phyloP scores from a whole-genome alignment of 2,888 invertebrate genomes.

The Mechanitis mazaeus region DNA sequence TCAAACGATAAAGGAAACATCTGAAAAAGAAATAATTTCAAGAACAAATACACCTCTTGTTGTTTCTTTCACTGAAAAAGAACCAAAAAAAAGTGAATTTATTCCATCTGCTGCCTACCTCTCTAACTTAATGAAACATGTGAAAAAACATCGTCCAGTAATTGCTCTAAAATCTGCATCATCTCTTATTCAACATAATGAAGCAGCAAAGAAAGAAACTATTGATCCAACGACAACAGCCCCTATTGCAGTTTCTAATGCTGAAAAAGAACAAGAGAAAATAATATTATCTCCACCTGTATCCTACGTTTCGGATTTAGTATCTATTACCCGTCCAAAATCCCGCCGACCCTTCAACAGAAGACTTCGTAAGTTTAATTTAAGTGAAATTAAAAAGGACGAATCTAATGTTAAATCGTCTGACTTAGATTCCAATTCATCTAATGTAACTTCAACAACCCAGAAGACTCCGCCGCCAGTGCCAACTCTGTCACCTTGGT shows the following conservation, averaged over 20 bases:
- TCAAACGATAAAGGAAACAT: background rate
- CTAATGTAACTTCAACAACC: background rate
- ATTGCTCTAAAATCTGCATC: background rate
- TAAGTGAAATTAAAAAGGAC: conserved; percentile 30
- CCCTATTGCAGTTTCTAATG: background rate
- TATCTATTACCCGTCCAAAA: conserved; percentile 10
- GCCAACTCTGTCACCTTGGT: conserved; percentile 50
- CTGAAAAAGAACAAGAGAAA: background rate
- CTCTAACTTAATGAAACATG: conserved; percentile 12
- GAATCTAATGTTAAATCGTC: conserved; percentile 13
- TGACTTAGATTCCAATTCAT: conserved; percentile 5
- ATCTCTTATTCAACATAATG: background rate
- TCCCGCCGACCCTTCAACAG: conserved; percentile 27
- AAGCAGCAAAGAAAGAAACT: background rate
- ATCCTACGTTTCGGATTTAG: conserved; percentile 18
- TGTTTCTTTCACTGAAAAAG: background rate
- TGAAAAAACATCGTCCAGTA: background rate
- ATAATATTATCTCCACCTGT: background rate
- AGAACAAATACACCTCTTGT: conserved; percentile 2
- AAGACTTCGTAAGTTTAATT: conserved; percentile 41
- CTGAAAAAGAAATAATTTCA: background rate
- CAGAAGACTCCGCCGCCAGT: conserved; percentile 33
- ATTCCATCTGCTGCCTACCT: conserved; percentile 20
- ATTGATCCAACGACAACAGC: background rate
- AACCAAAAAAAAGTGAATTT: conserved; percentile 11